Base-by-base conservation (phyloP, 2,113 vertebrate species). In the Larimichthys polyactis region DNA sequence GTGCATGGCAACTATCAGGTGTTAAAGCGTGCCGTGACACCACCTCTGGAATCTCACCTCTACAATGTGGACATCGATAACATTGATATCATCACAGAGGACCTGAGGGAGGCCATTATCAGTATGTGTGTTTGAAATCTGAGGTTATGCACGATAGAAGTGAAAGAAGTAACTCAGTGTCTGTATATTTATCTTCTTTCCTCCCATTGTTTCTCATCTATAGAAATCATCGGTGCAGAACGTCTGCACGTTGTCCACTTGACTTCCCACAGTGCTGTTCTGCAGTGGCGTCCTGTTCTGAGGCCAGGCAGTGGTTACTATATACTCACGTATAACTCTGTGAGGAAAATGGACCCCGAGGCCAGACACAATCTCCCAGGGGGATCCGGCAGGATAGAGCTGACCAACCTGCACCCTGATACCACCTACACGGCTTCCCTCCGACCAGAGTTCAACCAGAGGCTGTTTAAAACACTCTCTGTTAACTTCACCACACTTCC, bases 11-110 rank as follows among this genome's bases (percentile, higher is more conserved):
- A 95, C 84, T 95, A 95, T 81, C 87, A 95, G 85, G 80, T 96
- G 72, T 91, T 98, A 6, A 93, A 92, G 0, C 94, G 92, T 0
- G 96, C 94, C 0, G 97, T 96, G 87, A 97, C 97, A 11, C 93
- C 95, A 2, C 97, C 97, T 1, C 46, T 94, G 0, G 94, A 96
- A 52, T 90, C 75, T 4, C 96, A 97, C 87, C 95, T 99, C 70
- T 94, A 96, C 82, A 96, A 96, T 6, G 97, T 99, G 84, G 97
- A 98, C 0, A 95, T 97, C 19, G 96, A 97, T 0, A 94, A 95
- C 87, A 94, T 98, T 4, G 84, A 87, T 66, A 96, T 98, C 82
- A 97, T 99, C 62, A 93, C 95, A 16, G 58, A 92, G 48, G 95
- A 96, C 71, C 94, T 98, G 48, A 92, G 93, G 51, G 90, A 93